phyloP scores from a whole-genome alignment of 1,140 invertebrate species.

The Drosophila mauritiana region DNA sequence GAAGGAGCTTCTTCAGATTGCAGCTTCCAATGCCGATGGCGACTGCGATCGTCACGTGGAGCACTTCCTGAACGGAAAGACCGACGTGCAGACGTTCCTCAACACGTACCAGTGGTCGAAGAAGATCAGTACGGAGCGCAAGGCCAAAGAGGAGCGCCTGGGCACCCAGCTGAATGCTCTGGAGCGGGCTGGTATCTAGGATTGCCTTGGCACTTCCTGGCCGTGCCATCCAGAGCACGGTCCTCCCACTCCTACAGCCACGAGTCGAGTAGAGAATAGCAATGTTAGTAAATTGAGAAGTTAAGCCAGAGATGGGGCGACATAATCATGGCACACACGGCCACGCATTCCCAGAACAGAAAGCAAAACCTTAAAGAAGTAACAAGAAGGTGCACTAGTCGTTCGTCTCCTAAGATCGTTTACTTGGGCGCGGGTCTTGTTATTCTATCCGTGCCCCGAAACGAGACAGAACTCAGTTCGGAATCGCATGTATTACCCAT shows the following conservation, averaged over 20 bases:
- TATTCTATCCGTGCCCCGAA: constrained; percentile 12
- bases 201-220: background rate
- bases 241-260: constrained; percentile 4
- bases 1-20: constrained; percentile 86
- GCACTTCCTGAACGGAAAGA: constrained; percentile 89
- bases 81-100: constrained; percentile 91
- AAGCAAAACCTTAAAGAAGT: background rate
- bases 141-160: constrained; percentile 91
- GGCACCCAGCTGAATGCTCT: constrained; percentile 89
- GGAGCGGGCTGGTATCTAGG: constrained; percentile 86
- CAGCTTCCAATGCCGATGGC: constrained; percentile 89
- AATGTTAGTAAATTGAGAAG: constrained; percentile 1
- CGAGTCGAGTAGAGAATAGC: constrained; percentile 39
- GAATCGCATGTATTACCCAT: constrained; percentile 17
- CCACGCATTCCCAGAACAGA: background rate
- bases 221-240: background rate
- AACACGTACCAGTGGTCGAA: constrained; percentile 89
- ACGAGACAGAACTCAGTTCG: background rate
- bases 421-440: constrained; percentile 24
- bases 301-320: background rate
- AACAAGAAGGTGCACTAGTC: constrained; percentile 11
- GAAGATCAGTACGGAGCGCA: constrained; percentile 89
- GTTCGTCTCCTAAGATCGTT: constrained; percentile 11
- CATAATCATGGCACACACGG: too few species aligned
- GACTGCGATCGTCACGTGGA: constrained; percentile 91